Base-by-base conservation (phyloP, 2,888 invertebrate genomes). In the Lordiphosa fenestrarum region DNA sequence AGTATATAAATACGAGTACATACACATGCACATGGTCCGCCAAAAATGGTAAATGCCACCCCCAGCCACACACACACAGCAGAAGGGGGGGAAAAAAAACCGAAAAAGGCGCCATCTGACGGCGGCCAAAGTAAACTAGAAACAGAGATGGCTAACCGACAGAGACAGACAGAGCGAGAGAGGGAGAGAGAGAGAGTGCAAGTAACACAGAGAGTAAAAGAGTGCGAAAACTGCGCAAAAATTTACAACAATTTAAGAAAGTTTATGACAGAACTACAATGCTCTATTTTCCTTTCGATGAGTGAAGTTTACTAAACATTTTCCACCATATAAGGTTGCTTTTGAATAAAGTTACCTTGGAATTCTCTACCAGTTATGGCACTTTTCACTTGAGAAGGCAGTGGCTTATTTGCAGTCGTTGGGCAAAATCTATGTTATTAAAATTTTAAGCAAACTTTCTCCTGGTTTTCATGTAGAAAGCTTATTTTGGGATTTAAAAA, bases 91-190 rank as follows among this genome's bases (percentile, higher is more conserved):
- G n/a, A n/a, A 49, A 60, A 30, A 42, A 53, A 62, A 44, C 19
- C 9, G 21, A 66, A 55, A 55, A 66, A 60, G 63, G 59, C 73
- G 80, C 75, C 74, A 74, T 78, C 75, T 78, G 76, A 46, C 72
- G 73, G 50, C 56, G 63, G 64, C 55, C 46, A 59, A 57, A 46
- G 46, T 40, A 64, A 49, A 67, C 56, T 58, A 59, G 36, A 21
- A 41, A 15, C 13, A 52, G 30, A 25, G 40, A 25, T 39, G 35
- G 40, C 15, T 13, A 39, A 39, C 15, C n/a, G 12, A 56, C 6
- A 48, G 60, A 12, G 30, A 15, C 4, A 13, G 40, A 5, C 9
- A 35, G n/a, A n/a, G n/a, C 1, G 15, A 48, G 60, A 12, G 25
- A 15, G 5, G n/a, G 40, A 5, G 10, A 35, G 54, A 13, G 6